These are phyloP conservation scores for Folsomia manolachei DNA, from an alignment of 2,888 invertebrate species.

Conservation along the genomic window DNA sequence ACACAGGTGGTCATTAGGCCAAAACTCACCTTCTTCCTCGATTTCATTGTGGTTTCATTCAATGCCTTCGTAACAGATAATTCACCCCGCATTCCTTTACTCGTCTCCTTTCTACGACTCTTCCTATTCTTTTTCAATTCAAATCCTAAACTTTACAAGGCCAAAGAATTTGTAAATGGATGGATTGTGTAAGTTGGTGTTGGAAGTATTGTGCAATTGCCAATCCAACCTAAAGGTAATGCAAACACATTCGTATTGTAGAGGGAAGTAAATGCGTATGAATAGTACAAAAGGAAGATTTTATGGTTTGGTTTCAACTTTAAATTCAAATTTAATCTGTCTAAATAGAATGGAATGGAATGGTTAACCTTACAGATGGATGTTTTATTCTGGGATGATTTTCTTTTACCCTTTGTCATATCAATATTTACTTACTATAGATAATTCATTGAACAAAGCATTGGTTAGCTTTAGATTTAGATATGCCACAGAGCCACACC, in stretches of 20 bases:
- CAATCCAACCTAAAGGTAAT: neutral
- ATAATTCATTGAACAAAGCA: conserved; percentile 11
- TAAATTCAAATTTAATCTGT: conserved; percentile 7
- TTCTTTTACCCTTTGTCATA: conserved; percentile 18
- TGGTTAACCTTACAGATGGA: too few relatives aligned
- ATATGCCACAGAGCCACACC: neutral
- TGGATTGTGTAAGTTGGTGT: too few relatives aligned
- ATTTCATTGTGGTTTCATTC: neutral
- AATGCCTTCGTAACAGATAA: neutral
- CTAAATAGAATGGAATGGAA: neutral
- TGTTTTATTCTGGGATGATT: neutral
- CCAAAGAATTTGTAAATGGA: neutral
- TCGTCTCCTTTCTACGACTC: too few relatives aligned
- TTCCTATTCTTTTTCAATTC: too few relatives aligned
- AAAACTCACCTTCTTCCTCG: conserved; percentile 27
- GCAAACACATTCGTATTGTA: neutral
- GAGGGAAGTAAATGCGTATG: too few relatives aligned
- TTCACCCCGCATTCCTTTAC: conserved; percentile 3
- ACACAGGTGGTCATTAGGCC: conserved; percentile 51
- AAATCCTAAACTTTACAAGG: neutral
- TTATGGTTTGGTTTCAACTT: conserved; percentile 8
- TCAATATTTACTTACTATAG: conserved; percentile 13
- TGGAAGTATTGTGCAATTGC: neutral
- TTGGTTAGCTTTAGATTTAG: too few relatives aligned
- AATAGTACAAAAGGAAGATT: conserved; percentile 12